phyloP scores from a whole-genome alignment of 2,113 vertebrate species.

The Puntigrus tetrazona region DNA sequence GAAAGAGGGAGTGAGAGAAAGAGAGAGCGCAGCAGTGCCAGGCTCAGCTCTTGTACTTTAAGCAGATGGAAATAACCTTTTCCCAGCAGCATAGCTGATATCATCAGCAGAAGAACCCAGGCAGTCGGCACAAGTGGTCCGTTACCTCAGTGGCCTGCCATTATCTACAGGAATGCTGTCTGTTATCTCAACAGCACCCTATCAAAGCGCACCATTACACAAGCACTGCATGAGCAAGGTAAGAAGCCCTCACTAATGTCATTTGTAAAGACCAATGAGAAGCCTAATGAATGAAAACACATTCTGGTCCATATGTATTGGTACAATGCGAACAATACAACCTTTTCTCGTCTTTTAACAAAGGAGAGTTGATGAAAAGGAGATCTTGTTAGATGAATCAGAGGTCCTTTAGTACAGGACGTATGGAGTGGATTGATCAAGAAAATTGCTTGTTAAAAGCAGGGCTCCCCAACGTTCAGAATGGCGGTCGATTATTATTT shows the following conservation, averaged over 20 bases:
- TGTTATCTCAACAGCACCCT: conserved; percentile 18
- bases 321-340: conserved; percentile 17
- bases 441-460: not conserved
- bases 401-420: not conserved
- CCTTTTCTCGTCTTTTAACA: not conserved
- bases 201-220: conserved; percentile 3
- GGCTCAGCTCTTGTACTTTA: not conserved
- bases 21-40: not conserved
- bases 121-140: conserved; percentile 4
- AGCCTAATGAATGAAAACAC: conserved; percentile 8
- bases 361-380: conserved; percentile 3
- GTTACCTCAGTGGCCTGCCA: conserved; percentile 14
- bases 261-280: conserved; percentile 2
- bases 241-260: not conserved
- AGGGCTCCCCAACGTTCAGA: not conserved
- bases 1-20: not conserved
- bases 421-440: not conserved
- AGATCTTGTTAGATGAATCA: conserved; percentile 10
- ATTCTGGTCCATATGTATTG: not conserved
- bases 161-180: conserved; percentile 44
- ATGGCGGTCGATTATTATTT: not conserved
- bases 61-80: conserved; percentile 39
- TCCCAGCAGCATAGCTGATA: not conserved
- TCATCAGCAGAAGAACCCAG: not conserved
- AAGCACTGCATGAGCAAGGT: not conserved